Percentiles rank a stretch among this genome's conserved stretches.
phyloP scores from a whole-genome alignment of 1,140 invertebrate genomes.

The Mycetomoellerius zeteki region DNA sequence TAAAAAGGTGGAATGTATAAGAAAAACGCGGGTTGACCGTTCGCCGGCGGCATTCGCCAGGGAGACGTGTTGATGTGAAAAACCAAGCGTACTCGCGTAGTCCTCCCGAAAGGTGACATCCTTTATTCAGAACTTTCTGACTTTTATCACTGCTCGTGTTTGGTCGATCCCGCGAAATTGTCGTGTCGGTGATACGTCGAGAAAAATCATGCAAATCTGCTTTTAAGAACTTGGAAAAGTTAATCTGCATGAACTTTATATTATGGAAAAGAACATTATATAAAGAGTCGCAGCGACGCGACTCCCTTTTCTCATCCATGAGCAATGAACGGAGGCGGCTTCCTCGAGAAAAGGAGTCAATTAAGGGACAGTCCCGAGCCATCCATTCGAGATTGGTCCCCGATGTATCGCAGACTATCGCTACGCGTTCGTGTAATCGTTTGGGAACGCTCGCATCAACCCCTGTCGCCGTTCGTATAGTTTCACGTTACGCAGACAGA shows the following conservation, averaged over 20 bases:
- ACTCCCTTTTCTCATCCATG: background rate
- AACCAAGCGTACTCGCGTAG: slow-evolving; percentile 52
- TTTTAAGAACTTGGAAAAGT: background rate
- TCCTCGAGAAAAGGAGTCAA: slow-evolving; percentile 17
- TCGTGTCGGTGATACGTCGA: background rate
- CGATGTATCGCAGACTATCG: slow-evolving; percentile 21
- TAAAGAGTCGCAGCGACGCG: background rate
- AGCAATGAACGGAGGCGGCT: background rate
- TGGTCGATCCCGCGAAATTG: slow-evolving; percentile 32
- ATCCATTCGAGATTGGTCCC: slow-evolving; percentile 61
- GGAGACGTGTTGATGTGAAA: slow-evolving; percentile 70
- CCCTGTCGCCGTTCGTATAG: slow-evolving; percentile 44
- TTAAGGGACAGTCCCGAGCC: slow-evolving; percentile 35
- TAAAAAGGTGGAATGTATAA: slow-evolving; percentile 70
- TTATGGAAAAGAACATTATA: background rate
- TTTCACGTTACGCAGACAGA: slow-evolving; percentile 59
- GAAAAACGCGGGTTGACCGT: slow-evolving; percentile 69
- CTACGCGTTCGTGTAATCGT: slow-evolving; percentile 34
- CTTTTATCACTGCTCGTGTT: slow-evolving; percentile 72
- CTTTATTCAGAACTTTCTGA: slow-evolving; percentile 81
- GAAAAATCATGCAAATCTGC: background rate
- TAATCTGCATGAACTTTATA: background rate
- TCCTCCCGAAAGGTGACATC: slow-evolving; percentile 69
- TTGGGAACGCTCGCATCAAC: background rate
- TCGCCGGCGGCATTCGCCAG: slow-evolving; percentile 20